Base-by-base conservation (phyloP, 2,888 invertebrate species). In the Pemphredon lugubris region DNA sequence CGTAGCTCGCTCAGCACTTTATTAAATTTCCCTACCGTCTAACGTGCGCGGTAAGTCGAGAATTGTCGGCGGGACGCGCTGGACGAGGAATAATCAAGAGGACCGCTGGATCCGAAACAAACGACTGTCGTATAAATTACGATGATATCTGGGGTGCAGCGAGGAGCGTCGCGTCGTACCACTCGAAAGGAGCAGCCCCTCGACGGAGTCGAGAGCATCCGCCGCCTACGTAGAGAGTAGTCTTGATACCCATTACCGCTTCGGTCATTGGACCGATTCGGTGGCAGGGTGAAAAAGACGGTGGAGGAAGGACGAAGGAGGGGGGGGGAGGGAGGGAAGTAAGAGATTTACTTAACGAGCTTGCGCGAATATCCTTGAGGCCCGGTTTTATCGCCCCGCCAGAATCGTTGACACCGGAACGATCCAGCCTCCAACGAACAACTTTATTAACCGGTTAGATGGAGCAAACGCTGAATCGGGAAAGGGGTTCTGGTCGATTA, bases 121-220 rank as follows among this genome's bases (percentile, higher is more conserved):
- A 81, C 73, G 79, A 79, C 70, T 66, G 70, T 65, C 73, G 75
- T 74, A 82, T 82, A 82, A 82, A 82, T 82, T 82, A 82, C 79
- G 76, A 82, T 76, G 70, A 76, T 82, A 82, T 79, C 81, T 82
- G 57, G 50, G 34, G 34, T 39, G 32, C 48, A 58, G 55, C 55
- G 37, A n/a, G n/a, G n/a, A n/a, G n/a, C n/a, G n/a, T n/a, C n/a
- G 51, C 37, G 39, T 45, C 42, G 39, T 32, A 47, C 55, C 57
- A 66, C 66, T 69, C 69, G 73, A 64, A 58, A 71, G 58, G 14
- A 67, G 44, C 42, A 47, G 45, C 34, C 40, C 50, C 57, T 54
- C 21, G 34, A 9, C 6, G 37, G n/a, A 40, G 40, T 50, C 45
- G 39, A 11, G 32, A 66, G 58, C 57, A 55, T 53, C 53, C 42